These are phyloP conservation scores for Paradisaea rubra DNA, from an alignment of 2,113 vertebrate species.

Conservation along the genomic window DNA sequence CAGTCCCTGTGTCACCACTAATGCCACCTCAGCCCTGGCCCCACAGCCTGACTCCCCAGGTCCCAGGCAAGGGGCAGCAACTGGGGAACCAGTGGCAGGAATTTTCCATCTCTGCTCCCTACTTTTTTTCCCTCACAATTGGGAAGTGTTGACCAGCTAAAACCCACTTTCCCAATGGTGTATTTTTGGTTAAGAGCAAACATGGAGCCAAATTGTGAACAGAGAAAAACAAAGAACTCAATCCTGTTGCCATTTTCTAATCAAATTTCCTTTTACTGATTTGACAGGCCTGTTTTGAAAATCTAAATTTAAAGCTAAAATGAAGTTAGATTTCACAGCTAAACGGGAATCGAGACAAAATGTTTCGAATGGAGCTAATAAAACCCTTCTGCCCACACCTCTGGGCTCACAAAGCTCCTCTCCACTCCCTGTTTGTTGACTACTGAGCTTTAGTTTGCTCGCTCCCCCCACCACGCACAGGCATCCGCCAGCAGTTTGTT, in stretches of 20 bases:
- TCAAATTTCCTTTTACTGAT: conserved; percentile 48
- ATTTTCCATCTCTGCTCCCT: neutral
- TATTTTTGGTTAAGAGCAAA: conserved; percentile 6
- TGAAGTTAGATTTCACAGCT: neutral
- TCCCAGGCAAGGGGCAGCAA: fast-evolving
- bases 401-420: neutral
- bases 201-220: neutral
- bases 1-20: neutral
- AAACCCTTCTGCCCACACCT: conserved; percentile 1
- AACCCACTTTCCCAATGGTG: neutral
- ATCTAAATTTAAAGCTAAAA: conserved; percentile 33
- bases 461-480: fast-evolving
- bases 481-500: neutral
- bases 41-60: neutral
- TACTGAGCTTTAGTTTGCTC: neutral
- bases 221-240: conserved; percentile 32
- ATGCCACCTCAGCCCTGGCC: neutral
- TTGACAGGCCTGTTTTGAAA: conserved; percentile 39
- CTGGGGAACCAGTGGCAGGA: neutral
- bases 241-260: conserved; percentile 29
- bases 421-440: neutral
- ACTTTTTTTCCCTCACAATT: neutral
- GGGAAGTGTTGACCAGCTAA: neutral
- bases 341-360: neutral
- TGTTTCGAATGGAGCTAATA: neutral